These are phyloP conservation scores for Denticeps clupeoides DNA, from an alignment of 2,797 vertebrate species.

Conservation along the genomic window DNA sequence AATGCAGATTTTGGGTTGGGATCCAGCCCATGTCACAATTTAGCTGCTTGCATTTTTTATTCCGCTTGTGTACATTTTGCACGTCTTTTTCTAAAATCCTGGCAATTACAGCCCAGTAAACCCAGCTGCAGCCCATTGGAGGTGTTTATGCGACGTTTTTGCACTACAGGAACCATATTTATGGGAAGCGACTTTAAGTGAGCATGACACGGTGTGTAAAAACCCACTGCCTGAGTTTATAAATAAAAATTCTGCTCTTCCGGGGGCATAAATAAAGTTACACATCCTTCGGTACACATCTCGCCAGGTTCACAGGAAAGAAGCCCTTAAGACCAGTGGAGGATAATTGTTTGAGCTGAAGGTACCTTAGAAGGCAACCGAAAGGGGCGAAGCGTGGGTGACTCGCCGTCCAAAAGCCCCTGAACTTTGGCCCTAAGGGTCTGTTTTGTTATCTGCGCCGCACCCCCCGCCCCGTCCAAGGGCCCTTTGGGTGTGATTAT, in stretches of 20 bases:
- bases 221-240: neutral
- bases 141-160: neutral
- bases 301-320: conserved; percentile 21
- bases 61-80: too few species aligned
- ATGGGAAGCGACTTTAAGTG: neutral
- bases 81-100: too few species aligned
- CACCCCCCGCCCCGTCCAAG: too few species aligned
- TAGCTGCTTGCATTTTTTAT: too few species aligned
- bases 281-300: too few species aligned
- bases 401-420: conserved; percentile 26
- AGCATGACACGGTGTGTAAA: neutral
- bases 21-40: too few species aligned
- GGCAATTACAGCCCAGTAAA: too few species aligned
- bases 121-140: neutral
- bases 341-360: too few species aligned
- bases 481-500: conserved; percentile 64
- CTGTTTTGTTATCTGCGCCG: conserved; percentile 55
- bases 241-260: conserved; percentile 1
- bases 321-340: conserved; percentile 18
- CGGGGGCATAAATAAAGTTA: neutral
- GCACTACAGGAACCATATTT: conserved; percentile 1
- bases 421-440: conserved; percentile 38
- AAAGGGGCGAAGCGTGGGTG: conserved; percentile 36
- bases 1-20: too few species aligned
- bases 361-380: too few species aligned